phyloP scores from a whole-genome alignment of 2,797 vertebrate genomes.

The Varecia variegata region DNA sequence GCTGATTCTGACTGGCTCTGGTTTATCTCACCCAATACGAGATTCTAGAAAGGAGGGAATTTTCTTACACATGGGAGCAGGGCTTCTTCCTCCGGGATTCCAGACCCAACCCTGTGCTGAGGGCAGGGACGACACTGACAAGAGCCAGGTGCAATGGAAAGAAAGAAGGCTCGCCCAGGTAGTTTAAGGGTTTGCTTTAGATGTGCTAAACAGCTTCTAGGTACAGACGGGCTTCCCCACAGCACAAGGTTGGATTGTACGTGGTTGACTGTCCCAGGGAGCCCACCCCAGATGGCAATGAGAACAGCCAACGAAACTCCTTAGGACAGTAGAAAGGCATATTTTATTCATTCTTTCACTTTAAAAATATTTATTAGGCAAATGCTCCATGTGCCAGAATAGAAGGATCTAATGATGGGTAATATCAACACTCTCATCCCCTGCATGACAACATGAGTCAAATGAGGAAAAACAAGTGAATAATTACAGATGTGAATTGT shows the following conservation, averaged over 20 bases:
- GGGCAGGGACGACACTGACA: rapidly evolving
- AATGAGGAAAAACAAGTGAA: background rate
- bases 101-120: background rate
- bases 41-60: background rate
- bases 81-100: background rate
- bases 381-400: background rate
- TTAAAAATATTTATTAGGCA: background rate
- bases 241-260: background rate
- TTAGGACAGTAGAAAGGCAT: background rate
- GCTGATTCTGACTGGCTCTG: background rate
- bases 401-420: background rate
- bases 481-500: background rate
- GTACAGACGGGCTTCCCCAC: background rate
- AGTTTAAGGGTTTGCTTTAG: background rate
- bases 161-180: background rate
- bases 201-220: background rate
- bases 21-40: background rate
- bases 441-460: background rate
- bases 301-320: no score
- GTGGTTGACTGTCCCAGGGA: rapidly evolving
- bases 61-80: background rate
- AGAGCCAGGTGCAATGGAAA: background rate
- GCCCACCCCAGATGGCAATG: background rate
- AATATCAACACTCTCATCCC: background rate
- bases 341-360: background rate